Evolutionary conservation across 2,888 invertebrate genomes (phyloP), one percentile per base, ranked within the genome.

Genomic region (Bellardia pandia): DNA sequence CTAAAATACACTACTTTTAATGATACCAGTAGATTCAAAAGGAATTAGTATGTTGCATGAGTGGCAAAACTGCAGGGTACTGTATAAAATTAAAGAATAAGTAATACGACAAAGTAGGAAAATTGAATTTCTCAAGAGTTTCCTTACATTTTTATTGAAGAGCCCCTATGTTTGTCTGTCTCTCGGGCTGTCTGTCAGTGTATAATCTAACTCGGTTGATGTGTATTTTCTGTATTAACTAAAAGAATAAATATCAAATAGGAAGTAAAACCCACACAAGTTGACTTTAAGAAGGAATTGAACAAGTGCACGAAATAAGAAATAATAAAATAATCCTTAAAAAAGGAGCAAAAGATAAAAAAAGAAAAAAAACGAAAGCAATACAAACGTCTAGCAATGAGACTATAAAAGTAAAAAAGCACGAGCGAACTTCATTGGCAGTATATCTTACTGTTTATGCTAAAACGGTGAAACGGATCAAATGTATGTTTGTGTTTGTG

Each of bases 281-380:
- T 85, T 79, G 85, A 85, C 79, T 85, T 85, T 69, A 78, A 84
- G 81, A 85, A 74, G 74, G 51, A 75, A 87, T 77, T 78, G 85
- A 87, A 87, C 85, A 87, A 87, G 81, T 87, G 87, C 81, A 87
- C 85, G 78, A 78, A 87, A 87, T 78, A 87, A 85, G 85, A 87
- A 85, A 87, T 85, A 87, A 87, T 87, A 87, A 87, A 85, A 87
- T 87, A 85, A 87, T 85, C 87, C 87, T 87, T 78, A 86, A 89
- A 89, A 62, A 74, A 53, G 45, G 68, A 76, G 40, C 68, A 45
- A 78, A 79, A 78, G 42, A 81, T 76, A 58, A 81, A 13, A 16
- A 64, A 69, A 56, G n/a, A 60, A 40, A 56, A 62, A 88, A 45
- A 45, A 4, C 80, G 74, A 77, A 88, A 53, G 88, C 88, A 90